phyloP scores from a whole-genome alignment of 2,113 vertebrate species.

The Scortum barcoo region DNA sequence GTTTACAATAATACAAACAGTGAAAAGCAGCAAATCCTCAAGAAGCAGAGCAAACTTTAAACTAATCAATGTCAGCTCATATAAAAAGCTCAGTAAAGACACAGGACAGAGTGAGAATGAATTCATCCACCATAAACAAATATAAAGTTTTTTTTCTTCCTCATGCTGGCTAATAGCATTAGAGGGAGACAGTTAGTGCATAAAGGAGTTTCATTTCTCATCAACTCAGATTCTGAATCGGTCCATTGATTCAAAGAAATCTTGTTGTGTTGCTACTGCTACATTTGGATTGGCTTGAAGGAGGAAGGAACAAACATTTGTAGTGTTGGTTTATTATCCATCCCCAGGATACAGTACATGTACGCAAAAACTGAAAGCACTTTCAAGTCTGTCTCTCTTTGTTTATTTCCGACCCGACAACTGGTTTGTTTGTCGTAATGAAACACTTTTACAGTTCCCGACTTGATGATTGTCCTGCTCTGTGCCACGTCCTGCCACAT shows the following conservation, averaged over 20 bases:
- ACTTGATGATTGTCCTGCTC: background rate
- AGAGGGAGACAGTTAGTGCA: too few relatives aligned
- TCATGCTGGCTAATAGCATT: too few relatives aligned
- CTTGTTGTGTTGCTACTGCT: background rate
- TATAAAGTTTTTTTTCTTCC: too few relatives aligned
- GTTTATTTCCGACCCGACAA: background rate
- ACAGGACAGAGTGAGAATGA: too few relatives aligned
- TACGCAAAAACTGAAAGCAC: background rate
- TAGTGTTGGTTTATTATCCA: background rate
- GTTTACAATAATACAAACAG: constrained; percentile 1
- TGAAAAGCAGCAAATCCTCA: background rate
- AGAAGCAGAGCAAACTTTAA: background rate
- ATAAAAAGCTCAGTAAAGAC: too few relatives aligned
- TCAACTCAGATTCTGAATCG: background rate
- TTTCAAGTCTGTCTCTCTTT: background rate
- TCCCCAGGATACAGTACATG: background rate
- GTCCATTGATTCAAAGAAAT: background rate
- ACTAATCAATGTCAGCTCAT: too few relatives aligned
- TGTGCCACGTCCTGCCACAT: constrained; percentile 19
- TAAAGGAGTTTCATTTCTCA: background rate
- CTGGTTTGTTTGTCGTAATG: background rate
- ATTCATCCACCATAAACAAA: too few relatives aligned
- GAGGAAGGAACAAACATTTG: background rate
- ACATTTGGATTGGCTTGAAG: too few relatives aligned
- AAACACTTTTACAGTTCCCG: constrained; percentile 7